Base-by-base conservation (phyloP, 1,140 invertebrate genomes). In the Neotoxoptera formosana region DNA sequence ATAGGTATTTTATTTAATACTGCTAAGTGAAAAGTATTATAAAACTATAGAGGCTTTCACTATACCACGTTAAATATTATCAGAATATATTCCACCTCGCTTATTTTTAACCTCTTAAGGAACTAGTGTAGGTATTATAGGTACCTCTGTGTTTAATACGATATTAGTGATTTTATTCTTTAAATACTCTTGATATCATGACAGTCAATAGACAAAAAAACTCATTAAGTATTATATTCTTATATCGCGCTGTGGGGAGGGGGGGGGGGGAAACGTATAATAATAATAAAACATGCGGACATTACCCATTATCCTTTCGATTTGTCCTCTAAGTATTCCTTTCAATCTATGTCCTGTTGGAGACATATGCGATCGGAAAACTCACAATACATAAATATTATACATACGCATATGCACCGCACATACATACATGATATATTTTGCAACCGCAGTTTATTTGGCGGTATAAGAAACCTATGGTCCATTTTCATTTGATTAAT, bases 401-500 rank as follows among this genome's bases (percentile, higher is more conserved):
- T 53, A 34, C 25, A 36, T 30, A 11, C 48, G 48, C 21, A 30
- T n/a, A 51, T n/a, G 4, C 14, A 86, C n/a, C 48, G 4, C 14
- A 86, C n/a, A 87, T 48, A 84, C 25, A 45, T 86, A 45, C 25
- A 36, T 86, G 41, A 45, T 86, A 34, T 89, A 51, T 89, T 89
- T 53, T 36, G 87, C 87, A 51, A 89, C 87, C 87, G 87, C 87
- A 51, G 87, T 89, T 89, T 89, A 89, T 89, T 53, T 53, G 48
- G 47, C 48, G 48, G 48, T 48, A 45, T 45, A 36, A 89, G 87
- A 89, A 89, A 53, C 34, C 48, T 89, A 53, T 89, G 91, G 91
- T 84, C 76, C 91, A 36, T 93, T 93, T 84, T 84, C 47, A 81
- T 93, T 83, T 93, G 91, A 93, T 93, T 93, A 93, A 93, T 93